Evolutionary conservation across 2,888 invertebrate species (phyloP).

Genomic region (Phaedon cochleariae): DNA sequence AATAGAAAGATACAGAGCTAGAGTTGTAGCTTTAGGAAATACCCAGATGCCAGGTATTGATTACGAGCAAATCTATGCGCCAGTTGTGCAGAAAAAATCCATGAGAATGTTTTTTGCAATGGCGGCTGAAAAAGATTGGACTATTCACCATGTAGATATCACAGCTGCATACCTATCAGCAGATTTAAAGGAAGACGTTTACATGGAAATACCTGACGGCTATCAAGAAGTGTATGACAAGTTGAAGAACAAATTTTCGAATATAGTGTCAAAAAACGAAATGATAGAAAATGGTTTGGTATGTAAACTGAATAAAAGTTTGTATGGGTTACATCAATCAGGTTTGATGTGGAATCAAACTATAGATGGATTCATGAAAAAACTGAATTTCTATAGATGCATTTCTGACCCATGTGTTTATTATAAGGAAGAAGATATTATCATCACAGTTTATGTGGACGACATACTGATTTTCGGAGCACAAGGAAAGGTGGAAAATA

Average conservation of each 20-base stretch:
- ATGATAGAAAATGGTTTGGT: not conserved
- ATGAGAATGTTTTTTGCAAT: not conserved
- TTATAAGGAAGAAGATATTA: not conserved
- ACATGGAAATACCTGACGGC: not conserved
- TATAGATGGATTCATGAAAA: not conserved
- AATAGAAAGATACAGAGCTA: not conserved
- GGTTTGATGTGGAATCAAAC: constrained; percentile 9
- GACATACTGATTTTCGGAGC: not conserved
- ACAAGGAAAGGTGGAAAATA: not conserved
- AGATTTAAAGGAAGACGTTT: not conserved
- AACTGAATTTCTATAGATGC: not conserved
- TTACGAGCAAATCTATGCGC: not conserved
- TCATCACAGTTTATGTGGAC: not conserved
- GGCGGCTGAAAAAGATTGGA: not conserved
- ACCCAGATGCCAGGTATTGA: not conserved
- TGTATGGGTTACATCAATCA: too few relatives aligned
- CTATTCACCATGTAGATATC: not conserved
- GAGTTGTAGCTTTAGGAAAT: not conserved
- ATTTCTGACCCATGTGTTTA: not conserved
- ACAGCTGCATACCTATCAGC: constrained; percentile 6
- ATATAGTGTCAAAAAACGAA: not conserved
- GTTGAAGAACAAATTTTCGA: not conserved
- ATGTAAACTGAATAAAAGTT: not conserved
- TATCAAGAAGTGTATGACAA: not conserved
- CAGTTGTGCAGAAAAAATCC: not conserved